Conservation (phyloP, 2,888 invertebrate genomes). For the Phragmatobia fuliginosa region DNA sequence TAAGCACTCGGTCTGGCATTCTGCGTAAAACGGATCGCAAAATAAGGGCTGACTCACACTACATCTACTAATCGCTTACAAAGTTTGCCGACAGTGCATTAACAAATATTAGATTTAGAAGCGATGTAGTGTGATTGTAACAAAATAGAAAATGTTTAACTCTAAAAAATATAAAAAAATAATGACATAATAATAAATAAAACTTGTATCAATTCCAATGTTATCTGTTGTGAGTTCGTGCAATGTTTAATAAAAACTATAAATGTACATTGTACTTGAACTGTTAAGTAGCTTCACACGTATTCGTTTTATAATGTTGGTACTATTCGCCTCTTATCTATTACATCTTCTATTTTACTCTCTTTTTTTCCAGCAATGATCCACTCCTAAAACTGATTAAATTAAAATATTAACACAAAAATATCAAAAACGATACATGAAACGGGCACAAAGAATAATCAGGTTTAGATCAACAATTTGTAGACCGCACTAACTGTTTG, state of each 20-base stretch:
- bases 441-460: too few relatives aligned
- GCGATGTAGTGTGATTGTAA: constrained; percentile 38
- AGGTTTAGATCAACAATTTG: too few relatives aligned
- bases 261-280: constrained; percentile 50
- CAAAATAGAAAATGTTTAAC: constrained; percentile 17
- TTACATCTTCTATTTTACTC: not conserved
- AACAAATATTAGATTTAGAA: constrained; percentile 8
- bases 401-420: not conserved
- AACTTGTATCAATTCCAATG: constrained; percentile 43
- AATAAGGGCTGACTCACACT: constrained; percentile 38
- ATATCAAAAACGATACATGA: not conserved
- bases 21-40: constrained; percentile 46
- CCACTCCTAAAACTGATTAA: not conserved
- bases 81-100: not conserved
- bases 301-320: constrained; percentile 20
- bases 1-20: constrained; percentile 34
- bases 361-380: not conserved
- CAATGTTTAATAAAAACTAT: constrained; percentile 34
- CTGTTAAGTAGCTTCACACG: constrained; percentile 45
- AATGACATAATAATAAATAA: constrained; percentile 30
- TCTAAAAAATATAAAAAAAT: constrained; percentile 37
- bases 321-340: not conserved
- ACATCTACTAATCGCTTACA: constrained; percentile 32
- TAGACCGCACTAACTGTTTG: too few relatives aligned
- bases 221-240: constrained; percentile 32